Evolutionary conservation across 2,888 invertebrate genomes (phyloP).

Genomic region (Lomographa bimaculata): DNA sequence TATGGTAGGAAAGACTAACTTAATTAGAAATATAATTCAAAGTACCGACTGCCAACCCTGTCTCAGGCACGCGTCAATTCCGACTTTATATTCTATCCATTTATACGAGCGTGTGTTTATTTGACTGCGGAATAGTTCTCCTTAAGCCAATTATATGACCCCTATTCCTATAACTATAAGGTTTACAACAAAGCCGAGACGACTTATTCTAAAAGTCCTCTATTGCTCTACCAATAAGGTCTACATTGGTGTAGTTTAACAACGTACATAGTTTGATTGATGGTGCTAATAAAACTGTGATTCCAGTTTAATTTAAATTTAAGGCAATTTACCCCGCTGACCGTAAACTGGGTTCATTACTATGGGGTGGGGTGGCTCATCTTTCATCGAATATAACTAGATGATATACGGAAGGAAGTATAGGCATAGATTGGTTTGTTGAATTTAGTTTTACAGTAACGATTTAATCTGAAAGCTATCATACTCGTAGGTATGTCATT

Average conservation of each 20-base stretch:
- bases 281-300: slow-evolving; percentile 81
- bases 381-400: slow-evolving; percentile 53
- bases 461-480: no score
- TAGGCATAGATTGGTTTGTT: slow-evolving; percentile 1
- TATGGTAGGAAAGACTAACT: no score
- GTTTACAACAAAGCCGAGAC: slow-evolving; percentile 39
- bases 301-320: slow-evolving; percentile 83
- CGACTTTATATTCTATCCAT: slow-evolving; percentile 73
- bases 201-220: no score
- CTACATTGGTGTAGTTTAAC: slow-evolving; percentile 7
- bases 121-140: slow-evolving; percentile 70
- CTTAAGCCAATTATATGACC: slow-evolving; percentile 46
- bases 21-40: no score
- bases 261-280: slow-evolving; percentile 73
- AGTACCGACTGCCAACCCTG: slow-evolving; percentile 44
- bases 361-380: slow-evolving; percentile 48
- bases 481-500: no score
- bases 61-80: slow-evolving; percentile 67
- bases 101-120: slow-evolving; percentile 78
- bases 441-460: no score
- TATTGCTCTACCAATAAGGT: slow-evolving; percentile 4
- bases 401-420: slow-evolving; percentile 6
- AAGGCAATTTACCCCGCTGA: slow-evolving; percentile 78
- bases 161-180: slow-evolving; percentile 42
- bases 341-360: slow-evolving; percentile 76